These are phyloP conservation scores for Ciconia maguari DNA, from an alignment of 2,113 vertebrate genomes.

Conservation along the genomic window DNA sequence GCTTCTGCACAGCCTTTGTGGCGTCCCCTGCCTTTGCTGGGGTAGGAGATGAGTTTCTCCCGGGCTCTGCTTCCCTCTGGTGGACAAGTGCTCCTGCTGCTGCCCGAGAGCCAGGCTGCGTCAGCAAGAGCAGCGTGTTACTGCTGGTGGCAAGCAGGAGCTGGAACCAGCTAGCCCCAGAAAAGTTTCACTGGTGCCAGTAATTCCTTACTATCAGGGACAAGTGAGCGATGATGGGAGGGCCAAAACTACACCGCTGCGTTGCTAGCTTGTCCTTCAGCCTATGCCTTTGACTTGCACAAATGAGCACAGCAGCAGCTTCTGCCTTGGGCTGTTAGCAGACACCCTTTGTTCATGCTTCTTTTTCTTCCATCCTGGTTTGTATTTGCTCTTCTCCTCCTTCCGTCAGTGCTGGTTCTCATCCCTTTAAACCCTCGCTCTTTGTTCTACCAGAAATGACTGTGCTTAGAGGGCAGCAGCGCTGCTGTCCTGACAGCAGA, in stretches of 20 bases:
- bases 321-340: neutral
- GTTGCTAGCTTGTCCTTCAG: neutral
- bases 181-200: neutral
- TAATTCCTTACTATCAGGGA: accelerated
- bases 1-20: neutral
- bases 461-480: accelerated
- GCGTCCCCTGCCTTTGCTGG: neutral
- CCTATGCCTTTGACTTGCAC: neutral
- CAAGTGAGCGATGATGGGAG: neutral
- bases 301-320: neutral
- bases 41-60: neutral
- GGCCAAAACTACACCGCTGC: accelerated
- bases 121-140: too few relatives aligned
- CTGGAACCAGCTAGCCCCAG: neutral
- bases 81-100: neutral
- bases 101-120: neutral
- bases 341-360: neutral
- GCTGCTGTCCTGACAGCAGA: neutral
- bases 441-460: neutral
- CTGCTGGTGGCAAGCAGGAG: neutral
- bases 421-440: neutral
- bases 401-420: neutral
- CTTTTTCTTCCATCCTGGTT: neutral
- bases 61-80: constrained; percentile 15
- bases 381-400: neutral